These are phyloP conservation scores for Ciconia nigra DNA, from an alignment of 2,797 vertebrate species.

Conservation along the genomic window DNA sequence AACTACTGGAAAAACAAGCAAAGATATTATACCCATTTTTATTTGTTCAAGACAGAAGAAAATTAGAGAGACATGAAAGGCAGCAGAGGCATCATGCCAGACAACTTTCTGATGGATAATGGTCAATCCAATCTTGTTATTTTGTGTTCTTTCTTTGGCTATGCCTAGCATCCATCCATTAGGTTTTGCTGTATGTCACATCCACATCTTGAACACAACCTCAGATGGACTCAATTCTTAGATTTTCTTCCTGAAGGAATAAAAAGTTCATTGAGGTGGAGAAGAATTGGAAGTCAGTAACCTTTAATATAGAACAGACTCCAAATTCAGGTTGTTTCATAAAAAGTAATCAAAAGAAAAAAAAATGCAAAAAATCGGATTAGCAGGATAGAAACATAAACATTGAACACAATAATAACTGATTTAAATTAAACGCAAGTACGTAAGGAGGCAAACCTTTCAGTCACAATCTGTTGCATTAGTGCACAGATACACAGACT, in stretches of 20 bases:
- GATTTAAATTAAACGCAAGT: not conserved
- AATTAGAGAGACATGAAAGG: not conserved
- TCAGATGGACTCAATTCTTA: not conserved
- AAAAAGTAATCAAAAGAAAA: not conserved
- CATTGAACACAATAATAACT: not conserved
- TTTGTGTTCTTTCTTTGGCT: not conserved
- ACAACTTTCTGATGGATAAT: not conserved
- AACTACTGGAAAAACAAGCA: not conserved
- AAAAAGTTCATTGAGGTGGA: not conserved
- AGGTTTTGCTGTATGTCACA: not conserved
- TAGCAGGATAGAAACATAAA: not conserved
- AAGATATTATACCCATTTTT: not conserved
- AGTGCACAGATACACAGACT: not conserved
- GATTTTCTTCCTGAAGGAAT: not conserved
- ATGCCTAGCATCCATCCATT: not conserved
- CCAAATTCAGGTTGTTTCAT: not conserved
- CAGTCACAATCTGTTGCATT: not conserved
- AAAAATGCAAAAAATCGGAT: rapidly evolving
- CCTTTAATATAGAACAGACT: not conserved
- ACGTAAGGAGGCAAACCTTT: not conserved
- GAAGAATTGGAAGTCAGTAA: not conserved
- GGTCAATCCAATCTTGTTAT: not conserved
- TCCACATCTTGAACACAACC: not conserved
- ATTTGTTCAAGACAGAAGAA: not conserved
- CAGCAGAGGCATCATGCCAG: not conserved